phyloP scores from a whole-genome alignment of 2,113 vertebrate genomes.

The Ceuthmochares aereus region DNA sequence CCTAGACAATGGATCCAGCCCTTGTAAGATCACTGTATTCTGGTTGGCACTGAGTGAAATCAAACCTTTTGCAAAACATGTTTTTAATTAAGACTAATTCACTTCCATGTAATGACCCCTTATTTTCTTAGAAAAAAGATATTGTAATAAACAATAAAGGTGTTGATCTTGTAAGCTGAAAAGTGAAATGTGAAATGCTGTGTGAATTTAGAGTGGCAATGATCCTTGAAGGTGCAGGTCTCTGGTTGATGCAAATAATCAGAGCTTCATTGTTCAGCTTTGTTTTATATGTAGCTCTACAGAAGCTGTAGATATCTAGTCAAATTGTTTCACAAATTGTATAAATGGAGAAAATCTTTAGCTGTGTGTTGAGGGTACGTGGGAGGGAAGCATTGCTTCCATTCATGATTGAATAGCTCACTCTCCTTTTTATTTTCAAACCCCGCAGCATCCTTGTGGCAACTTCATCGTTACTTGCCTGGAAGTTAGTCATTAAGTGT shows the following conservation, averaged over 20 bases:
- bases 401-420: fast-evolving
- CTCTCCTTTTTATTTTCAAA: background rate
- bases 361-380: background rate
- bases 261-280: background rate
- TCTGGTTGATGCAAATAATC: background rate
- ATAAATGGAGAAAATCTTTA: background rate
- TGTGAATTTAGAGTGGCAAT: background rate
- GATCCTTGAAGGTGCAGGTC: background rate
- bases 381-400: background rate
- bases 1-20: background rate
- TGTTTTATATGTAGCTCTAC: background rate
- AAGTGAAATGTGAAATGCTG: background rate
- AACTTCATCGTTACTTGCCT: background rate
- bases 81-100: conserved; percentile 7
- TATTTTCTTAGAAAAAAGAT: background rate
- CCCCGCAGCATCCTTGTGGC: background rate
- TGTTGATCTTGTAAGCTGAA: background rate
- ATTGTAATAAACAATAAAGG: background rate
- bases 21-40: background rate
- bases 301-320: background rate
- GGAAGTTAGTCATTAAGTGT: background rate
- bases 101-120: background rate
- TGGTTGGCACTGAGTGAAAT: background rate
- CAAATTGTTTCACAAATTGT: background rate
- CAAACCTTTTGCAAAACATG: conserved; percentile 13